phyloP scores from a whole-genome alignment of 2,888 invertebrate species.

The Ectropis crepuscularia region DNA sequence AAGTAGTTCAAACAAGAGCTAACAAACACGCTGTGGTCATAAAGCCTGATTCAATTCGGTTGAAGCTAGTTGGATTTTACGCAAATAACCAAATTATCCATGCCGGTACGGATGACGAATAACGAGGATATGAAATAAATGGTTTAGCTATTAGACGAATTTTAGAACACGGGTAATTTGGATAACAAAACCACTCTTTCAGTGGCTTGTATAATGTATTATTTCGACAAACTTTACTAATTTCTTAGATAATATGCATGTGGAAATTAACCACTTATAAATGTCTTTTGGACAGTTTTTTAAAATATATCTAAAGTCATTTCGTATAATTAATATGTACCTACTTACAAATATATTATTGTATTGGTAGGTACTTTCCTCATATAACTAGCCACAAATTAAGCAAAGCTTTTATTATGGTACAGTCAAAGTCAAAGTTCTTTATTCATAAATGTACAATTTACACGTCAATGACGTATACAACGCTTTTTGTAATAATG shows the following conservation, averaged over 20 bases:
- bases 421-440: no score
- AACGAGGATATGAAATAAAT: constrained; percentile 11
- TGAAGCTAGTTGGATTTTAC: constrained; percentile 25
- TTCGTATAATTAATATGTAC: no score
- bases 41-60: constrained; percentile 9
- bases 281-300: not conserved
- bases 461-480: no score
- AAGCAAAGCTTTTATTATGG: no score
- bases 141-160: constrained; percentile 1
- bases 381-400: no score
- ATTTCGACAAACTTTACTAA: constrained; percentile 19
- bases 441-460: no score
- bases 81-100: constrained; percentile 24
- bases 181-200: constrained; percentile 13
- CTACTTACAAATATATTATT: no score
- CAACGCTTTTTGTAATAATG: no score
- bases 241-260: constrained; percentile 4
- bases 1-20: constrained; percentile 17
- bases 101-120: constrained; percentile 4
- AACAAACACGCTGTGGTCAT: constrained; percentile 25
- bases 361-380: no score
- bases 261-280: not conserved
- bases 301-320: no score
- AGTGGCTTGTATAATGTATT: not conserved
- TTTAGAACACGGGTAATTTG: constrained; percentile 4